Evolutionary conservation across 2,888 invertebrate species (phyloP), one percentile per base, ranked within the genome.

Genomic region (Danaus chrysippus): DNA sequence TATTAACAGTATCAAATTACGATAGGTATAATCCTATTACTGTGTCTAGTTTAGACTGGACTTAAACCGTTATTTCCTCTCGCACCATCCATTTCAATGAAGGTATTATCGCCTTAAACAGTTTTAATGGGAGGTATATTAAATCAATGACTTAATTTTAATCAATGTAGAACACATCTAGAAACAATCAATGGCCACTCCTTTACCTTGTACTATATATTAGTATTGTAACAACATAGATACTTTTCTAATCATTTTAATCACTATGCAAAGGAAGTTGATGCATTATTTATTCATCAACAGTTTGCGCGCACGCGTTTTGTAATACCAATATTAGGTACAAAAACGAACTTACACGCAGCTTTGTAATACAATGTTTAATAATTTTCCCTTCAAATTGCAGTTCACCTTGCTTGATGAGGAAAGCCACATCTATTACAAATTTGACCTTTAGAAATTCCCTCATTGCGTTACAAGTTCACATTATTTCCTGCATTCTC

Each of bases 381-480:
- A 79, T 74, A 76, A 78, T 79, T 75, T 86, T 71, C 75, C 87
- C 87, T 87, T 87, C 87, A 84, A 78, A 72, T 77, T 81, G 78
- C 78, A 73, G 85, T 79, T 89, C 78, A 84, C 87, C 87, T 89
- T 86, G 86, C 76, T 70, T 73, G 23, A 75, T 70, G 75, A 79
- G 81, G 84, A 86, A 88, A 88, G 89, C 82, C 84, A 76, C 82
- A 84, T 87, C 86, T 86, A 86, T 87, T 82, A 76, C 77, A 76
- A 67, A 63, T 59, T 70, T 73, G 67, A 76, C 76, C 79, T 84
- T 82, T 79, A 76, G 75, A 79, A 76, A 74, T 23, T 74, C 76
- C 71, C 77, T 77, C 78, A 80, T 79, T 75, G 68, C 64, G 62
- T 65, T 65, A 17, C 49, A 49, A 17, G 13, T 63, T 68, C 71